Conservation (phyloP, 2,888 invertebrate species). For the Ommatoiulus sabulosus region DNA sequence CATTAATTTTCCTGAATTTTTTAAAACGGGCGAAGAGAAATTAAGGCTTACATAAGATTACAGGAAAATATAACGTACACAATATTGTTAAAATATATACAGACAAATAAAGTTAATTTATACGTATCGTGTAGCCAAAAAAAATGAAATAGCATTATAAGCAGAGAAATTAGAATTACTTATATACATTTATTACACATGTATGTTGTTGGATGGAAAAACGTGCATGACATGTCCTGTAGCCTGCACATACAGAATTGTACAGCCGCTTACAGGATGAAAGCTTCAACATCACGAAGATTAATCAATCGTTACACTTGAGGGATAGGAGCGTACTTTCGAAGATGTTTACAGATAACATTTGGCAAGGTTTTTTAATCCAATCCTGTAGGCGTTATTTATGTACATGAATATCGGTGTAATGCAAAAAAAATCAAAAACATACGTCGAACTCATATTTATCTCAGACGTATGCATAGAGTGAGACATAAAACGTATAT, state of each 20-base stretch:
- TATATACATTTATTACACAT: too few relatives aligned
- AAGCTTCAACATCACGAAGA: not conserved
- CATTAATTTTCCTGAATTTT: not conserved
- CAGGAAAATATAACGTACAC: too few relatives aligned
- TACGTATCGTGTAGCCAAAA: too few relatives aligned
- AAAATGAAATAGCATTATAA: too few relatives aligned
- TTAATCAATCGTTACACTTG: not conserved
- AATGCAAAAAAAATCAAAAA: not conserved
- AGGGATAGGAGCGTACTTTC: not conserved
- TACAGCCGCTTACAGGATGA: not conserved
- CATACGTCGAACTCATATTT: slow-evolving; percentile 14
- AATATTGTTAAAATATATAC: too few relatives aligned
- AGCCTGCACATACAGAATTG: too few relatives aligned
- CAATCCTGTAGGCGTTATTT: not conserved
- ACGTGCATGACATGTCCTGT: too few relatives aligned
- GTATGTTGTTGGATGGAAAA: not conserved
- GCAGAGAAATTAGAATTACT: too few relatives aligned
- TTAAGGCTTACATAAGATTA: too few relatives aligned
- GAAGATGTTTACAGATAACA: not conserved
- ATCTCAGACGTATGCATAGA: not conserved
- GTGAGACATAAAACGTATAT: slow-evolving; percentile 39
- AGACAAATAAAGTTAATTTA: too few relatives aligned
- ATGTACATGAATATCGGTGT: not conserved
- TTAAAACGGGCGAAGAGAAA: not conserved
- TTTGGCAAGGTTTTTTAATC: not conserved